phyloP scores from a whole-genome alignment of 1,140 invertebrate genomes.

The Dendroctonus valens region DNA sequence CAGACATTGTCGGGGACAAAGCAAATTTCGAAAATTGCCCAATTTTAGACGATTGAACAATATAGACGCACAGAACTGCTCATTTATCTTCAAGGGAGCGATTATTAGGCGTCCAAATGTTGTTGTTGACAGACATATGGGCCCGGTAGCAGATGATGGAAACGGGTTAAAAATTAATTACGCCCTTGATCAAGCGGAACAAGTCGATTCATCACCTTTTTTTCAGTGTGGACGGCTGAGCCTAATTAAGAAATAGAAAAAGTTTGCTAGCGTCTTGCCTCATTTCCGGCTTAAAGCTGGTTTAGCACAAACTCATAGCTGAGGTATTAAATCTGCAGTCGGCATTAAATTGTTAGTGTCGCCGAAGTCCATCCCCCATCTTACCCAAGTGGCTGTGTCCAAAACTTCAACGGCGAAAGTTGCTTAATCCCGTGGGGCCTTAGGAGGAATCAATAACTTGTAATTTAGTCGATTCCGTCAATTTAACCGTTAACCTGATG shows the following conservation, averaged over 20 bases:
- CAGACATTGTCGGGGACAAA: constrained; percentile 21
- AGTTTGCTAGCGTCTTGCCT: no score
- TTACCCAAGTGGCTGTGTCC: constrained; percentile 32
- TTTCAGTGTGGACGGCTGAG: no score
- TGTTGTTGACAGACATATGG: neutral
- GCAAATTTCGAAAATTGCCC: constrained; percentile 11
- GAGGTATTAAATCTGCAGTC: constrained; percentile 17
- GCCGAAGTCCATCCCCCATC: constrained; percentile 29
- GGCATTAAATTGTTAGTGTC: constrained; percentile 36
- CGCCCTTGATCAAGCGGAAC: constrained; percentile 8
- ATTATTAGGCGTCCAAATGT: constrained; percentile 7
- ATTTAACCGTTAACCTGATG: constrained; percentile 32
- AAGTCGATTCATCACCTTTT: neutral
- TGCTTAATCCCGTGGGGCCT: constrained; percentile 33
- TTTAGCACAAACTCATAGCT: neutral
- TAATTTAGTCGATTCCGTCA: constrained; percentile 37
- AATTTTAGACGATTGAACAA: no score
- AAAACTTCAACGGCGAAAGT: constrained; percentile 34
- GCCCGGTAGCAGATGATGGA: constrained; percentile 23
- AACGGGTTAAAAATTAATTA: constrained; percentile 31
- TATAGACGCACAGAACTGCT: neutral
- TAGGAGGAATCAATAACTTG: constrained; percentile 35
- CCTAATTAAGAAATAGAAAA: no score
- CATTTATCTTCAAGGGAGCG: no score
- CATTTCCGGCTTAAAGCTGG: no score